Base-by-base conservation (phyloP, 1,140 invertebrate species). In the Ganaspis sp. region DNA sequence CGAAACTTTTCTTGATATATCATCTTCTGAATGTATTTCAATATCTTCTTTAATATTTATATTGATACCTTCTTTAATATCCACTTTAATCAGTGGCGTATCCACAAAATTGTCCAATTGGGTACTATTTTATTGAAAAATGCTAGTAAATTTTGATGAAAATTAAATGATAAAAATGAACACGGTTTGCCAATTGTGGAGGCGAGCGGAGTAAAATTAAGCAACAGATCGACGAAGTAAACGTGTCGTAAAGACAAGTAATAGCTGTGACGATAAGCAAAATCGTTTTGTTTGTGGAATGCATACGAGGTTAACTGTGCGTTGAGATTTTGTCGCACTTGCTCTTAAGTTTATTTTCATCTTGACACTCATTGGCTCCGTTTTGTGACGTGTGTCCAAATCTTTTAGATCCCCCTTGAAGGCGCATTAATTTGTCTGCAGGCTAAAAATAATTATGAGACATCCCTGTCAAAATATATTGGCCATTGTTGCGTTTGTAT, bases 241-340 rank as follows among this genome's bases (percentile, higher is more conserved):
- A 64, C 54, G 54, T 8, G 15, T n/a, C 58, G 23, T 64, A 29
- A 64, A 64, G 26, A 64, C 58, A 21, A 29, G 58, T 29, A 64
- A 64, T 64, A 15, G 5, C 23, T 64, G 58, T 64, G 58, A 29
- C 23, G 58, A 29, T 64, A 64, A 64, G 23, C 58, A n/a, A 29
- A 29, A 64, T 64, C 11, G 15, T n/a, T 64, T 26, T 64, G 58
- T 26, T 64, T 64, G 58, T 64, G 11, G 23, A 64, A 64, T 64
- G 58, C 26, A 34, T 23, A 9, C 45, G 54, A 58, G 23, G 12
- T 64, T 26, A 58, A 26, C 21, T 58, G 12, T 58, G 23, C 21
- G 23, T 26, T 11, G 26, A 23, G 58, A 64, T 64, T 64, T 29
- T 64, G 58, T 64, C 58, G 53, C 19, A 58, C 53, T 19, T 21